phyloP scores from a whole-genome alignment of 2,888 invertebrate species.

The Ormyrus nitidulus region DNA sequence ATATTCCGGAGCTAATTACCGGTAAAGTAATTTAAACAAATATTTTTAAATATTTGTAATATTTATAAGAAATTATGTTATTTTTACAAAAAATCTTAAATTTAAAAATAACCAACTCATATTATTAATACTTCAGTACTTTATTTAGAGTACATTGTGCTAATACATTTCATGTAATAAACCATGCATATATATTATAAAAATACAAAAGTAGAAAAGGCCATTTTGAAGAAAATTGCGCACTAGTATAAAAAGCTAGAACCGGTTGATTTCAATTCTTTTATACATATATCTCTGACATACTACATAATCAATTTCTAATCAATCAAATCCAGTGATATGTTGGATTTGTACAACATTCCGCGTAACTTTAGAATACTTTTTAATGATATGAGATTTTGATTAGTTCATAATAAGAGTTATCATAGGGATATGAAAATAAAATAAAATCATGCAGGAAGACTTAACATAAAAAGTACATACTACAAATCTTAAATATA shows the following conservation, averaged over 20 bases:
- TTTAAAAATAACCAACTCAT: slow-evolving; percentile 2
- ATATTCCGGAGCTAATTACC: neutral
- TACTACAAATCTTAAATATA: slow-evolving; percentile 49
- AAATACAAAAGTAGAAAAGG: slow-evolving; percentile 56
- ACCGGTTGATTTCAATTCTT: slow-evolving; percentile 9
- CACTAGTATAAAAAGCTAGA: slow-evolving; percentile 46
- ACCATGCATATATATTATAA: slow-evolving; percentile 45
- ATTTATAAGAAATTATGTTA: too few relatives aligned
- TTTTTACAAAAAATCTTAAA: neutral
- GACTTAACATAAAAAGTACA: slow-evolving; percentile 25
- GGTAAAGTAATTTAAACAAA: neutral
- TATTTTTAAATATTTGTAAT: too few relatives aligned
- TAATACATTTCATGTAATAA: slow-evolving; percentile 38
- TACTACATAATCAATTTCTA: slow-evolving; percentile 11
- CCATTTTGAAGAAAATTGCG: slow-evolving; percentile 41
- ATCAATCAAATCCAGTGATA: slow-evolving; percentile 21
- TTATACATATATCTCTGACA: slow-evolving; percentile 20
- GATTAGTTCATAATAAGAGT: slow-evolving; percentile 6
- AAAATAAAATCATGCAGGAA: slow-evolving; percentile 33
- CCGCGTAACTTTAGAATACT: slow-evolving; percentile 25
- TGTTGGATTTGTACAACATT: slow-evolving; percentile 21
- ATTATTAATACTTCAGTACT: slow-evolving; percentile 30
- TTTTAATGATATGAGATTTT: slow-evolving; percentile 33
- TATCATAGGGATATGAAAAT: neutral
- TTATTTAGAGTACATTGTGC: slow-evolving; percentile 41